phyloP scores from a whole-genome alignment of 2,113 vertebrate species.

The Sinocyclocheilus grahami region DNA sequence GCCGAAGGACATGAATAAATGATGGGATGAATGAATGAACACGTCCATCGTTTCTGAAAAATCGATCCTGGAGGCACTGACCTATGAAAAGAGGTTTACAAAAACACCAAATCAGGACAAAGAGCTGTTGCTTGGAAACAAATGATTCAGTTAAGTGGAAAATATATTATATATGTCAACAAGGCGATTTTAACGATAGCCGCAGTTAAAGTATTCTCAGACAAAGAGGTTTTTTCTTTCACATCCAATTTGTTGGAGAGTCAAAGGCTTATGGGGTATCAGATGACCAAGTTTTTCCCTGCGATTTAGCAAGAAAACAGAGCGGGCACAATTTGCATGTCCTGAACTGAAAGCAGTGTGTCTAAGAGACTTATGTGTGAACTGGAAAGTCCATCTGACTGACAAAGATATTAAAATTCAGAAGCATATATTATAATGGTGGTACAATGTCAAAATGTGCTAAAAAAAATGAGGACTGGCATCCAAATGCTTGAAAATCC shows the following conservation, averaged over 20 bases:
- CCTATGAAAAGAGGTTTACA: constrained; percentile 53
- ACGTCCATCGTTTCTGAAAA: constrained; percentile 26
- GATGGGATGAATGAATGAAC: constrained; percentile 1
- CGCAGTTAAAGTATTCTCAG: constrained; percentile 7
- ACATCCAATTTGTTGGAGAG: constrained; percentile 18
- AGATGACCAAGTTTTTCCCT: constrained; percentile 17
- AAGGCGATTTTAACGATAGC: constrained; percentile 17
- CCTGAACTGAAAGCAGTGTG: constrained; percentile 9
- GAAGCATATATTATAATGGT: constrained; percentile 50
- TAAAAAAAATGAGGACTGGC: constrained; percentile 32
- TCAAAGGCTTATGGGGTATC: constrained; percentile 17
- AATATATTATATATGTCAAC: constrained; percentile 13
- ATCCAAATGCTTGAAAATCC: constrained; percentile 54
- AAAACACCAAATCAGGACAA: constrained; percentile 53
- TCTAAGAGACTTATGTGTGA: constrained; percentile 14
- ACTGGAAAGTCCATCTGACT: constrained; percentile 51
- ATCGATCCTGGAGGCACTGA: constrained; percentile 36
- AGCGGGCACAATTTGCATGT: constrained; percentile 38
- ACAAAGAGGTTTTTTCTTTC: constrained; percentile 24
- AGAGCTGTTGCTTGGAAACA: constrained; percentile 41
- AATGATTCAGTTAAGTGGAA: constrained; percentile 42
- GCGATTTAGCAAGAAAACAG: constrained; percentile 48
- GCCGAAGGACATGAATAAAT: constrained; percentile 19
- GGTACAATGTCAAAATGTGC: constrained; percentile 51
- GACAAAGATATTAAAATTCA: constrained; percentile 62